These are phyloP conservation scores for Cheilosia impressa DNA, from an alignment of 2,888 invertebrate genomes.

Conservation along the genomic window DNA sequence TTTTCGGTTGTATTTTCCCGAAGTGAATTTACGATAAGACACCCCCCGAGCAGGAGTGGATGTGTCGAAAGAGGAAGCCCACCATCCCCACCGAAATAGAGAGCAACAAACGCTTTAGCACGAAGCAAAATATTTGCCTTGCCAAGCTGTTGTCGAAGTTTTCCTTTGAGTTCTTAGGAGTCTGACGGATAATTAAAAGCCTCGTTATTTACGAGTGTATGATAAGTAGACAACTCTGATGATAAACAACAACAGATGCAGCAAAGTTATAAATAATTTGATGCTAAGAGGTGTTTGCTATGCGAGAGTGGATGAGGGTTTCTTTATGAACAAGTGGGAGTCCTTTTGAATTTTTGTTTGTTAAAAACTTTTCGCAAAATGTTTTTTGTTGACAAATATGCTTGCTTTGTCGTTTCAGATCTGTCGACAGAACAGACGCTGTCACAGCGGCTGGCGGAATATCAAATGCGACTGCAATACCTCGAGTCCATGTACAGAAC, in stretches of 20 bases:
- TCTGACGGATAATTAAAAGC: constrained; percentile 50
- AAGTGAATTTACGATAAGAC: constrained; percentile 58
- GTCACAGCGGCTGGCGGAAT: constrained; percentile 89
- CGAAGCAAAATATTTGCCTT: constrained; percentile 44
- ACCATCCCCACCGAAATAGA: no score
- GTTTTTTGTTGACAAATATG: background rate
- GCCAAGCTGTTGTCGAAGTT: constrained; percentile 51
- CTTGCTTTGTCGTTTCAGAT: constrained; percentile 83
- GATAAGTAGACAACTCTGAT: constrained; percentile 50
- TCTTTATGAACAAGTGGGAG: constrained; percentile 19
- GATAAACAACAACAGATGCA: constrained; percentile 52
- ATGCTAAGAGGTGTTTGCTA: constrained; percentile 34
- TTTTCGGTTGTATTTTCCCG: constrained; percentile 16
- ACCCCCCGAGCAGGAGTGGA: constrained; percentile 41
- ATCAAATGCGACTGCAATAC: constrained; percentile 91
- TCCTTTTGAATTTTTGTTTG: constrained; percentile 5
- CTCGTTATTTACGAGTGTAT: constrained; percentile 49
- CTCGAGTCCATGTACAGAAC: constrained; percentile 91
- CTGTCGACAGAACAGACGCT: constrained; percentile 87
- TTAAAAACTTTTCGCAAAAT: background rate
- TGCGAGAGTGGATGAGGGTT: background rate
- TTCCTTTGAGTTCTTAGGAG: constrained; percentile 34
- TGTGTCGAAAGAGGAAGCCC: constrained; percentile 19
- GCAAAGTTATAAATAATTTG: constrained; percentile 43
- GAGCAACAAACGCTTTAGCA: constrained; percentile 27